Percentiles rank a stretch among this genome's conserved stretches.
Evolutionary conservation across 2,797 vertebrate genomes (phyloP).

Genomic region (Myiotriccus ornatus): DNA sequence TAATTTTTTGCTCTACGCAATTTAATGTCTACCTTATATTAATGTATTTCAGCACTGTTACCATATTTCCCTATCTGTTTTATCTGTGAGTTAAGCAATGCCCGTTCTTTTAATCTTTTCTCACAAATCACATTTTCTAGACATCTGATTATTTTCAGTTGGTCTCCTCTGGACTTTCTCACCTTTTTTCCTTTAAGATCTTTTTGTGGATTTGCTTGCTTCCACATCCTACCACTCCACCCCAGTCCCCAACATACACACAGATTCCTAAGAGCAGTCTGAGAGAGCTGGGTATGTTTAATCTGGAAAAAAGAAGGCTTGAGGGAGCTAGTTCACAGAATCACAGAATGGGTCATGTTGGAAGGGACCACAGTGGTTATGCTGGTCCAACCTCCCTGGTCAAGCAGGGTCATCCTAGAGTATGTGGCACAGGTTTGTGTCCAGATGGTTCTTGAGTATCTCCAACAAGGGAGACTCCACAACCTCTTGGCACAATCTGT

Average conservation of each 20-base stretch:
- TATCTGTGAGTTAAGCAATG: neutral
- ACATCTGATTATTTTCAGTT: neutral
- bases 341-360: neutral
- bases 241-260: too few relatives aligned
- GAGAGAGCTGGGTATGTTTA: neutral
- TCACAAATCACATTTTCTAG: neutral
- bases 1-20: neutral
- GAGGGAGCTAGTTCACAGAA: neutral
- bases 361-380: neutral
- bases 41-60: neutral
- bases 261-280: rapidly evolving
- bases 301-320: neutral
- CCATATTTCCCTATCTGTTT: neutral
- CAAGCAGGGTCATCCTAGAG: neutral
- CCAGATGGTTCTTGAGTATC: neutral
- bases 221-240: neutral
- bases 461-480: neutral
- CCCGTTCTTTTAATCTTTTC: neutral
- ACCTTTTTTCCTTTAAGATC: neutral
- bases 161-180: neutral
- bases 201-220: neutral
- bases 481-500: neutral
- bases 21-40: neutral
- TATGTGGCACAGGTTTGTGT: neutral
- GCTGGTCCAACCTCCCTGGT: neutral